Percentiles rank a stretch among this genome's conserved stretches.
Conservation (phyloP, 2,888 invertebrate species). For the Lampropteryx suffumata region DNA sequence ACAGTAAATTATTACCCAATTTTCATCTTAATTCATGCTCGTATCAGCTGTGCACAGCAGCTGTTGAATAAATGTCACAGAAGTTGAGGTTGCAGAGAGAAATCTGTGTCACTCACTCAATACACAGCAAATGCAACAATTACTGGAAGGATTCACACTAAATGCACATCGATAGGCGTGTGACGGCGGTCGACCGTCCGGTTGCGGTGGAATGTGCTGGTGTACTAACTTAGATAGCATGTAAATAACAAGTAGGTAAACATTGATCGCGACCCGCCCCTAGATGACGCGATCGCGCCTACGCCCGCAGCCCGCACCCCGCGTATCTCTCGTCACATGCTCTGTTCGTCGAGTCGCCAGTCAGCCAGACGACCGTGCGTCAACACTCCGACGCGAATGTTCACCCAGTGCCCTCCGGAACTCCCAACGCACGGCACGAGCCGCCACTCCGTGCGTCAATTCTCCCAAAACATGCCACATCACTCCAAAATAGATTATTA, state of each 20-base stretch:
- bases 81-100: constrained; percentile 38
- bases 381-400: constrained; percentile 54
- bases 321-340: constrained; percentile 52
- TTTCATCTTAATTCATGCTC: constrained; percentile 81
- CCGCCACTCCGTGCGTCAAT: constrained; percentile 58
- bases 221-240: constrained; percentile 67
- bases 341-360: constrained; percentile 52
- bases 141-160: constrained; percentile 58
- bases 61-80: constrained; percentile 52
- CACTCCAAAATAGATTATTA: constrained; percentile 61
- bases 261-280: constrained; percentile 69
- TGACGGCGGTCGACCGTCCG: constrained; percentile 52
- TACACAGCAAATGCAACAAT: constrained; percentile 59
- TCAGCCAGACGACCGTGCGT: constrained; percentile 58
- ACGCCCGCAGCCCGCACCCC: constrained; percentile 56
- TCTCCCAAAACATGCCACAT: constrained; percentile 47
- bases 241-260: constrained; percentile 69
- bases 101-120: constrained; percentile 57
- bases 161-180: constrained; percentile 66
- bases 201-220: constrained; percentile 71
- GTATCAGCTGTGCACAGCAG: constrained; percentile 59
- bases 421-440: constrained; percentile 39
- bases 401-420: constrained; percentile 42
- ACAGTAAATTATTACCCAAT: constrained; percentile 62
- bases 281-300: constrained; percentile 62